Base-by-base conservation (phyloP, 2,888 invertebrate genomes). In the Lasioglossum vierecki region DNA sequence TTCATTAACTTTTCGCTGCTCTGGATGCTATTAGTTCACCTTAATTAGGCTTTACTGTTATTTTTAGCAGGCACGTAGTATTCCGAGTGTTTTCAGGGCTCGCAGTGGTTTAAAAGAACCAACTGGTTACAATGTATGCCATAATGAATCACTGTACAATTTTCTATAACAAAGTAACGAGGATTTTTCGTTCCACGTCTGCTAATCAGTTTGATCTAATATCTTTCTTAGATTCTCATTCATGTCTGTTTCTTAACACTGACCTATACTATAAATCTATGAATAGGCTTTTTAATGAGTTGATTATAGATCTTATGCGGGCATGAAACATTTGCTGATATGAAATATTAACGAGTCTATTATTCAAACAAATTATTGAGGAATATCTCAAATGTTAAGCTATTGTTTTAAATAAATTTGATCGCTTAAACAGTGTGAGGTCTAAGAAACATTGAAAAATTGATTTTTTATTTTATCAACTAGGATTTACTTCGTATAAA, bases 11-110 rank as follows among this genome's bases (percentile, higher is more conserved):
- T 83, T 83, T 73, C 76, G 26, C 82, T 30, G 73, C 77, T 73
- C 77, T 82, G 53, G 46, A 39, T 66, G 73, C 77, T 83, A 77
- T 83, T 82, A 78, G 83, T 82, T 82, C 82, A 39, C 73, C 13
- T 73, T 83, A 83, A 84, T 84, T 84, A 84, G 53, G 63, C 71
- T 76, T 76, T 82, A 75, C 49, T 44, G 71, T 83, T 79, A 75
- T 82, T 53, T 71, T 71, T 79, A 68, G 68, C 44, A 60, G 71
- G 57, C 72, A 30, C 46, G 26, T 63, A 70, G 49, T 78, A 71
- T 63, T 79, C 26, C 22, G 13, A 2, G 63, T 39, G 26, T 53
- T 39, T 74, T 39, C 46, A 66, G 53, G 57, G 46, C 22, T 3
- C 53, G 13, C 76, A 46, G 26, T 15, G n/a, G 8, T 53, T 44